Evolutionary conservation across 2,797 vertebrate genomes (phyloP), one percentile per base, ranked within the genome.

Genomic region (Sitta carolinensis): DNA sequence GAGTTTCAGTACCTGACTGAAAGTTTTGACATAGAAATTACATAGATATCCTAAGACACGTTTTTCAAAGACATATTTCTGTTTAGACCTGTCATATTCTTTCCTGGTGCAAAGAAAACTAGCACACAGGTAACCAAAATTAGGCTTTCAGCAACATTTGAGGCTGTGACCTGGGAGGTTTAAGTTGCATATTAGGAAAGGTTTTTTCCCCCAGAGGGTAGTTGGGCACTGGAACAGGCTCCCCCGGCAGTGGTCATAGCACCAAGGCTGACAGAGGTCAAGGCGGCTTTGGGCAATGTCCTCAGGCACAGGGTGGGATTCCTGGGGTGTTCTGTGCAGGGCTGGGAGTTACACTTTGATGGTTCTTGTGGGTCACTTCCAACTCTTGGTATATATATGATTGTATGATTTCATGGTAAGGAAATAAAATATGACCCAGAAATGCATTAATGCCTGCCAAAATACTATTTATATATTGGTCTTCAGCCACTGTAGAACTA

Each of bases 261-360:
- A 18, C 23, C 50, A 76, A 55, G 4, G 4, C 43, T 51, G 51
- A 26, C 36, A 57, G 63, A 69, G 20, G 1, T 68, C 22, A 17
- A 18, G 50, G 38, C 55, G 30, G 0, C 3, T 34, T 77, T 34
- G 17, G 43, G 30, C 17, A 45, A 13, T 6, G 8, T 3, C 40
- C 8, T 45, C 17, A 63, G 20, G 13, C 6, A 38, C 14, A 30
- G 7, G 15, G 2, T 40, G 21, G 9, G 15, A 51, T 45, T 30
- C 5, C 30, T 64, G 15, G 8, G 5, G 2, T 51, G 20, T 34
- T 38, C n/a, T 40, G 20, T 70, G 14, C 12, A 15, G 8, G 8
- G 21, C 2, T 17, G 64, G 38, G 42, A 34, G 2, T 3, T 19
- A 14, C 25, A 34, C 6, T 69, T 40, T 1, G 0, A 18, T 51